phyloP scores from a whole-genome alignment of 92 coral and sea anemone species.

The Umimayanthus kanabou region DNA sequence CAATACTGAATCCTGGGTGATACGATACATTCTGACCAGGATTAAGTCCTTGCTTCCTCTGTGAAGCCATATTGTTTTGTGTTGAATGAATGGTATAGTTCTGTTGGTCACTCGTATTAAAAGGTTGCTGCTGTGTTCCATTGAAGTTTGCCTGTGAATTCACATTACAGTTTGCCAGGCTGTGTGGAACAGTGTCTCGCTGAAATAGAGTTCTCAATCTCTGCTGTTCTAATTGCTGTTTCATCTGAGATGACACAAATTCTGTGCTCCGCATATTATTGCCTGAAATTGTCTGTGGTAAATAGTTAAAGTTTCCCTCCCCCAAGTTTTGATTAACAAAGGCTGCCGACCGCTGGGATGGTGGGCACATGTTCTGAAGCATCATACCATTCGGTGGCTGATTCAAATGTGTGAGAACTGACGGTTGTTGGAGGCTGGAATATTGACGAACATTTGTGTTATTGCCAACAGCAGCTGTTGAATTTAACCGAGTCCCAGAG shows the following conservation, averaged over 20 bases:
- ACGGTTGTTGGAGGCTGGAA: background rate
- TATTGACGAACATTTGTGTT: background rate
- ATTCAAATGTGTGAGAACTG: background rate
- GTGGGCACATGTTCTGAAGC: slow-evolving; percentile 1
- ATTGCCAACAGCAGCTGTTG: background rate
- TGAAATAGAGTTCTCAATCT: slow-evolving; percentile 16
- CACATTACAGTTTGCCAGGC: background rate
- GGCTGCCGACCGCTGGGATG: background rate
- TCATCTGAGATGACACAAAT: slow-evolving; percentile 14
- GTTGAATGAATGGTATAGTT: slow-evolving; percentile 17
- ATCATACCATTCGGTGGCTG: background rate
- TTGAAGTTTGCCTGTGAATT: background rate
- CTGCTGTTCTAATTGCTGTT: slow-evolving; percentile 1
- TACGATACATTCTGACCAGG: background rate
- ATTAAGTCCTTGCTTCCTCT: slow-evolving; percentile 3
- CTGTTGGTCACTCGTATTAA: slow-evolving; percentile 18
- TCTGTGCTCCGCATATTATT: slow-evolving; percentile 4
- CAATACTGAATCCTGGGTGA: slow-evolving; percentile 8
- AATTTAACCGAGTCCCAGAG: background rate
- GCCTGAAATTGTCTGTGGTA: background rate
- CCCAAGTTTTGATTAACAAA: slow-evolving; percentile 7
- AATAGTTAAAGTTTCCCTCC: background rate
- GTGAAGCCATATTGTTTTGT: slow-evolving; percentile 31
- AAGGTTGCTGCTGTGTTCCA: slow-evolving; percentile 11
- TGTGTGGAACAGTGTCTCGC: background rate